Conservation (phyloP, 2,797 vertebrate genomes). For the Eptatretus atami region DNA sequence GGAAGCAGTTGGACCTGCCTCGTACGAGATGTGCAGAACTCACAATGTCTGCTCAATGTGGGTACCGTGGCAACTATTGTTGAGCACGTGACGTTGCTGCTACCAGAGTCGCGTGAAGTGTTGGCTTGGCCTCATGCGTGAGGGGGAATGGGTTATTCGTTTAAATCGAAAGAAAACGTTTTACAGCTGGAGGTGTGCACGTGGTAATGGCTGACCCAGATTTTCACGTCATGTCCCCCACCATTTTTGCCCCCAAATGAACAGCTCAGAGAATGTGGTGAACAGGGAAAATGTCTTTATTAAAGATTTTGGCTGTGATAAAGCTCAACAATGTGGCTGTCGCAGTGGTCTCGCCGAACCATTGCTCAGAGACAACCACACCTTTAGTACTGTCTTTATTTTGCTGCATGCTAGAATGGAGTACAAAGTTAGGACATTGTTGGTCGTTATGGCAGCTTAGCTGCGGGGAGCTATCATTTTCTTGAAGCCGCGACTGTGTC, state of each 20-base stretch:
- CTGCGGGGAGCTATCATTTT: no score
- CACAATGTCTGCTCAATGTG: conserved; percentile 69
- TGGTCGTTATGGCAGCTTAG: no score
- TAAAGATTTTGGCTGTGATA: not conserved
- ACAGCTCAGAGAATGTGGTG: not conserved
- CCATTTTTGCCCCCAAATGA: not conserved
- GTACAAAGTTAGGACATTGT: no score
- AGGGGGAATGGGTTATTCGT: conserved; percentile 86
- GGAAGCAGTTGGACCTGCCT: conserved; percentile 69
- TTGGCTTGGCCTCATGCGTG: conserved; percentile 72
- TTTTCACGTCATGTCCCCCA: not conserved
- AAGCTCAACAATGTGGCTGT: no score
- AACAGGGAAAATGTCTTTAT: conserved; percentile 4
- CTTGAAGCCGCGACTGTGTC: no score
- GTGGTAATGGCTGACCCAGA: not conserved
- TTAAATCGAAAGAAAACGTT: conserved; percentile 48
- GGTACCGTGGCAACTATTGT: conserved; percentile 34
- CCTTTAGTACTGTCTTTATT: no score
- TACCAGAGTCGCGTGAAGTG: conserved; percentile 53
- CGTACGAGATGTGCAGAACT: conserved; percentile 77
- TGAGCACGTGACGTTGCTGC: conserved; percentile 54
- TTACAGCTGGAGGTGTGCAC: conserved; percentile 37
- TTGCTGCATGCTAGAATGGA: no score
- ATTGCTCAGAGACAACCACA: no score
- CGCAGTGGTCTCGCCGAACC: no score